Conservation (phyloP, 30 jellyfish, hydroid and myxozoan species). For the Aurelia aurita complex sp. Pacific region DNA sequence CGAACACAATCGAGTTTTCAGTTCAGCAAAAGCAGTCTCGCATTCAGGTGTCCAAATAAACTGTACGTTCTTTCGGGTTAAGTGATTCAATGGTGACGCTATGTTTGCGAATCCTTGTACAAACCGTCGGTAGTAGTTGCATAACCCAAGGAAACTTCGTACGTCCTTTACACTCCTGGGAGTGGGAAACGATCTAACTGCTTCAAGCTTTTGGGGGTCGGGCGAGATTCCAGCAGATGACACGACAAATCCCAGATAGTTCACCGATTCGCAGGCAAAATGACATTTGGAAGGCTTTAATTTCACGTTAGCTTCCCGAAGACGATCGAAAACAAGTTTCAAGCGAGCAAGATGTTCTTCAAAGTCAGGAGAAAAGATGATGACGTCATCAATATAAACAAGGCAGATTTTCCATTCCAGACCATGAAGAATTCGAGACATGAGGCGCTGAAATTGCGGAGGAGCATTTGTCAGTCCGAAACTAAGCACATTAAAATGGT, state of each 20-base stretch:
- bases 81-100: conserved; percentile 38
- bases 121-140: conserved; percentile 42
- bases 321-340: conserved; percentile 33
- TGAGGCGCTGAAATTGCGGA: conserved; percentile 38
- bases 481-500: conserved; percentile 16
- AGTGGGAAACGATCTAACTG: conserved; percentile 14
- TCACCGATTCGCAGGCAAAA: background rate
- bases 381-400: conserved; percentile 59
- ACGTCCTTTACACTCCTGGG: conserved; percentile 21
- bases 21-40: conserved; percentile 10
- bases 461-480: conserved; percentile 58
- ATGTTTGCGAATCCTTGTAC: conserved; percentile 18
- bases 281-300: conserved; percentile 3
- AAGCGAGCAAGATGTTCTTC: conserved; percentile 45
- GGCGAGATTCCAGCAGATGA: conserved; percentile 39
- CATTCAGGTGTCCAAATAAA: conserved; percentile 22
- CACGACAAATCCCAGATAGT: conserved; percentile 49
- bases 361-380: conserved; percentile 39
- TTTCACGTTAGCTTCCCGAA: too few species aligned
- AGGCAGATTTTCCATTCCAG: too few species aligned
- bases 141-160: conserved; percentile 17
- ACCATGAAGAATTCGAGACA: conserved; percentile 42
- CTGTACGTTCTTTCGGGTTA: conserved; percentile 1
- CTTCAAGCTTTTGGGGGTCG: conserved; percentile 33
- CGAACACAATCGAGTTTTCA: too few species aligned